A percentile compares a stretch with the other conserved stretches of the same genome.
Conservation (phyloP, 92 coral and sea anemone species). For the Porites rus region DNA sequence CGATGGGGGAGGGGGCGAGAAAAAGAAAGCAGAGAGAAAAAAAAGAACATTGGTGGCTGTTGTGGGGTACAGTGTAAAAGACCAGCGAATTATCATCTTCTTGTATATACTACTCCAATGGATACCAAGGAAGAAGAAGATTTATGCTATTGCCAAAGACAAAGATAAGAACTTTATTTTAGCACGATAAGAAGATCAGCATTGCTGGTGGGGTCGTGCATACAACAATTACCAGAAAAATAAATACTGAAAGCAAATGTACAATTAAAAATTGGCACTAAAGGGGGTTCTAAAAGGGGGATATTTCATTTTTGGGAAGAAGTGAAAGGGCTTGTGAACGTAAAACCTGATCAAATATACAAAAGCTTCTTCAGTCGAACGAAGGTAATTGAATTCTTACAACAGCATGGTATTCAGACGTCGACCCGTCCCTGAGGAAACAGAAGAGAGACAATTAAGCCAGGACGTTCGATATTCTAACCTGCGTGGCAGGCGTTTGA, state of each 20-base stretch:
- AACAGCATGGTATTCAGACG: not conserved
- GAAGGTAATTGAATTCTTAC: not conserved
- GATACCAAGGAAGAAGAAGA: not conserved
- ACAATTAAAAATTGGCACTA: too few species aligned
- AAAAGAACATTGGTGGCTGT: too few species aligned
- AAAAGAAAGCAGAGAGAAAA: too few species aligned
- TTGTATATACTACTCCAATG: not conserved
- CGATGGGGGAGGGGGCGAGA: too few species aligned
- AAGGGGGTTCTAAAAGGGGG: not conserved
- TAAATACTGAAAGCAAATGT: too few species aligned
- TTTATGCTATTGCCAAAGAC: not conserved
- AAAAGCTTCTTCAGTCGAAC: constrained; percentile 4
- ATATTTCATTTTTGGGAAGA: not conserved
- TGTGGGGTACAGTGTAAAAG: not conserved
- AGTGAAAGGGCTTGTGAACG: constrained; percentile 1
- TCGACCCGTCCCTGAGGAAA: not conserved
- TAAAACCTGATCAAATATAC: not conserved
- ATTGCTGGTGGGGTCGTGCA: too few species aligned
- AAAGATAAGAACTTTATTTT: not conserved
- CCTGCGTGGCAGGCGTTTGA: too few species aligned
- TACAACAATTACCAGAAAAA: too few species aligned
- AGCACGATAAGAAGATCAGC: too few species aligned
- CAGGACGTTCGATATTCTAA: too few species aligned
- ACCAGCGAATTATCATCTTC: not conserved
- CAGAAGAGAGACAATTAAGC: not conserved